Conservation (phyloP, 1,140 invertebrate species). For the roundworm (Caenorhabditis elegans) region DNA sequence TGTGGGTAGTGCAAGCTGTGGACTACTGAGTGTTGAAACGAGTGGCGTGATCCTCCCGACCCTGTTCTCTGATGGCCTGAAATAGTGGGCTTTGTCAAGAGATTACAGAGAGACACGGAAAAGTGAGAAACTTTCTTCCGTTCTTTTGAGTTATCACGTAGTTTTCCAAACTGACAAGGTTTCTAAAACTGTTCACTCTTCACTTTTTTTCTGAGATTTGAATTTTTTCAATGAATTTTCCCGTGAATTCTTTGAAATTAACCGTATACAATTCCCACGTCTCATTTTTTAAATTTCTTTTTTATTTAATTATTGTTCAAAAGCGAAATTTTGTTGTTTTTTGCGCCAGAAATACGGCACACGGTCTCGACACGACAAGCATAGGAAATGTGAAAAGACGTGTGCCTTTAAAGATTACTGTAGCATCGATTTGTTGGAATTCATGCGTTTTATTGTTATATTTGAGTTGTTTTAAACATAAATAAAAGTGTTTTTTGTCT, state of each 20-base stretch:
- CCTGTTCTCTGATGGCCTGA: conserved; percentile 12
- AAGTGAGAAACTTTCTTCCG: not conserved
- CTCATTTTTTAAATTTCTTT: not conserved
- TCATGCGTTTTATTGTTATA: no score
- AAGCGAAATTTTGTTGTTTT: no score
- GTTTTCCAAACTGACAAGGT: no score
- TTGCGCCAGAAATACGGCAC: no score
- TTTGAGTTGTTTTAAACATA: no score
- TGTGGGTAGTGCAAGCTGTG: conserved; percentile 1
- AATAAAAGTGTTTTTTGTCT: no score
- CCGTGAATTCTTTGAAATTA: no score
- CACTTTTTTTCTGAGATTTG: not conserved
- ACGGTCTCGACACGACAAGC: no score
- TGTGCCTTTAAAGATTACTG: no score
- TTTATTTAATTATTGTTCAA: not conserved
- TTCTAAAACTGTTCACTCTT: not conserved
- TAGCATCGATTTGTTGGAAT: no score
- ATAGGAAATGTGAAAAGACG: no score
- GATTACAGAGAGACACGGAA: not conserved
- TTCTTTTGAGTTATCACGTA: not conserved
- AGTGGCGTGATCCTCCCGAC: conserved; percentile 1
- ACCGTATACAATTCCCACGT: not conserved
- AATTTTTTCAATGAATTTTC: not conserved
- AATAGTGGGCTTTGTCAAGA: not conserved
- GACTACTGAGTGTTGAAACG: not conserved